Base-by-base conservation (phyloP, 2,888 invertebrate genomes). In the Cheilosia scutellata region DNA sequence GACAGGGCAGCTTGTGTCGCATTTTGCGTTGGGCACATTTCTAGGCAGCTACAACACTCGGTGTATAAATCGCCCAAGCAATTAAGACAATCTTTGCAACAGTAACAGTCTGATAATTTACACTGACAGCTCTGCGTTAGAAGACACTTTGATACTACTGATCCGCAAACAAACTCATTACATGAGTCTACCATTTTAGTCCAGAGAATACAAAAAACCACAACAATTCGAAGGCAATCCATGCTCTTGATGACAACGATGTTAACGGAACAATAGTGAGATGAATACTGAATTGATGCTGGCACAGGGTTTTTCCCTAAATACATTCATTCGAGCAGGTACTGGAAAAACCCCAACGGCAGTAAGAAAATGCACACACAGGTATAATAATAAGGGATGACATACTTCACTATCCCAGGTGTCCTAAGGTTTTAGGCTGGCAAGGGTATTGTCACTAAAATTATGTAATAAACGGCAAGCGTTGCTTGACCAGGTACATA, bases 61-160 rank as follows among this genome's bases (percentile, higher is more conserved):
- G 95, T 95, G 92, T 97, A 98, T 44, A 98, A 93, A 89, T 96
- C 95, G 87, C 96, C 96, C 83, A 99, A 94, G 91, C 98, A 99
- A 89, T 95, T 96, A 90, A 96, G 96, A 90, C 98, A 99, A 90
- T 98, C 97, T 90, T 96, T 96, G 93, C 98, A 98, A 91, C 98
- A 98, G 4, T 96, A 95, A 90, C 97, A 98, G 90, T 97, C 96
- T 89, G 95, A 95, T 89, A 97, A 93, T 91, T 98, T 97, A 93
- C 98, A 98, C 92, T 98, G 97, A 93, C 98, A 99, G 57, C 97
- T 97, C 91, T 98, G 97, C 4, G 98, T 98, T 84, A 98, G 93
- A 94, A 98, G 96, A 92, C 98, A 99, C 93, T 98, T 98, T 91
- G 98, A 98, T 71, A 98, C 98, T 53, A 98, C 96, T 91, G 98